Percentiles rank a stretch among this genome's conserved stretches.
These are phyloP conservation scores for Synchiropus splendidus DNA, from an alignment of 2,113 vertebrate species.

Conservation along the genomic window DNA sequence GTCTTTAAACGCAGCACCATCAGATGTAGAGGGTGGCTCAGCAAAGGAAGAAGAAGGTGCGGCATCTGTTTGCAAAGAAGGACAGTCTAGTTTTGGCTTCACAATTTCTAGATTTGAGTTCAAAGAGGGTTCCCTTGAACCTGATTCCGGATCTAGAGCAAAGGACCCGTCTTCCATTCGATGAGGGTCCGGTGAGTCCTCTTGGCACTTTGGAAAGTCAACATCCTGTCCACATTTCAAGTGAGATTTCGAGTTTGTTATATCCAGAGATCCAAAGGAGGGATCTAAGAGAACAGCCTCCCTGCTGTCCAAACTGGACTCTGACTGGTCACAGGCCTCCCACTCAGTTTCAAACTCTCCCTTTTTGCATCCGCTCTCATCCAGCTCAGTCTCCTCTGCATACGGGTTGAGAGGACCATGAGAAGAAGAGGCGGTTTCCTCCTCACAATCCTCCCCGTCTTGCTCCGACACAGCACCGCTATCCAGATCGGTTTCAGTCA, in stretches of 20 bases:
- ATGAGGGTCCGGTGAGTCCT: constrained; percentile 23
- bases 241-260: constrained; percentile 24
- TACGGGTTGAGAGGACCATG: constrained; percentile 37
- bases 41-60: constrained; percentile 18
- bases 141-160: constrained; percentile 10
- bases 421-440: constrained; percentile 20
- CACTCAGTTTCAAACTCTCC: constrained; percentile 40
- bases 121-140: constrained; percentile 7
- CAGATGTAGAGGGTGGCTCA: constrained; percentile 16
- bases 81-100: constrained; percentile 33
- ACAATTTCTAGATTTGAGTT: constrained; percentile 29
- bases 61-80: constrained; percentile 8
- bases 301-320: constrained; percentile 38
- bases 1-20: constrained; percentile 44
- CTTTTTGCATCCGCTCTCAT: constrained; percentile 18
- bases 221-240: constrained; percentile 36
- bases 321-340: constrained; percentile 45
- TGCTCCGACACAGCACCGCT: constrained; percentile 57
- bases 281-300: constrained; percentile 29
- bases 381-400: constrained; percentile 18
- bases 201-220: constrained; percentile 28
- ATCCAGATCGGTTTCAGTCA: constrained; percentile 50
- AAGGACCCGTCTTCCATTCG: constrained; percentile 30
- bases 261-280: constrained; percentile 27
- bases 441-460: constrained; percentile 31